These are phyloP conservation scores for Daubentonia madagascariensis DNA, from an alignment of 2,113 vertebrate genomes.

Conservation along the genomic window DNA sequence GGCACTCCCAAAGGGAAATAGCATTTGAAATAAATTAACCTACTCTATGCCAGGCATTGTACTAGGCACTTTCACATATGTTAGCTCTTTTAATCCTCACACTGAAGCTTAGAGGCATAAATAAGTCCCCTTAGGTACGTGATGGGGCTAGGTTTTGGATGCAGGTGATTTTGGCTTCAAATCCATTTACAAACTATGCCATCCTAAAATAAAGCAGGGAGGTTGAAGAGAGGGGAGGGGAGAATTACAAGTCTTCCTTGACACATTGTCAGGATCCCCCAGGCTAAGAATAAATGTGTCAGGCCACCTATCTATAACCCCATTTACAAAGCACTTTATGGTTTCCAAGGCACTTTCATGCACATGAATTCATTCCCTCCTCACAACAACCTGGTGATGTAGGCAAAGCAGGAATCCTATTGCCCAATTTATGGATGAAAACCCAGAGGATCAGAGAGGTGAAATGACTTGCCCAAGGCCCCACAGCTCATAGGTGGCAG, in stretches of 20 bases:
- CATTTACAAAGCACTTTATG: not conserved
- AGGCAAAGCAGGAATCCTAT: not conserved
- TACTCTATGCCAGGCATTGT: not conserved
- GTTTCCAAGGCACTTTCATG: not conserved
- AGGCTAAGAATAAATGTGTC: not conserved
- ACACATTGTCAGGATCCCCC: not conserved
- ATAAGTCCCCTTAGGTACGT: accelerated
- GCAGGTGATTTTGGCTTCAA: not conserved
- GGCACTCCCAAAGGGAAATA: not conserved
- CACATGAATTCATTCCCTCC: not conserved
- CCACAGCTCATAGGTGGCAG: not conserved
- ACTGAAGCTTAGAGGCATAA: accelerated
- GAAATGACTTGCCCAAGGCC: not conserved
- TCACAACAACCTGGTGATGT: not conserved
- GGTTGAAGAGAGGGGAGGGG: not conserved
- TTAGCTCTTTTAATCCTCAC: not conserved
- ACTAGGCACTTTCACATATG: accelerated
- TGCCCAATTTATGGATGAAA: not conserved
- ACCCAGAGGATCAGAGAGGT: not conserved
- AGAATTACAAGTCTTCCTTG: not conserved
- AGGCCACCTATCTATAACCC: not conserved
- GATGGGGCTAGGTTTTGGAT: not conserved
- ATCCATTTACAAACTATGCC: not conserved
- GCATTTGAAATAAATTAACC: not conserved
- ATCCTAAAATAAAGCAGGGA: not conserved